Percentiles rank a stretch among this genome's conserved stretches.
Evolutionary conservation across 2,888 invertebrate species (phyloP).

Genomic region (Troides helena): DNA sequence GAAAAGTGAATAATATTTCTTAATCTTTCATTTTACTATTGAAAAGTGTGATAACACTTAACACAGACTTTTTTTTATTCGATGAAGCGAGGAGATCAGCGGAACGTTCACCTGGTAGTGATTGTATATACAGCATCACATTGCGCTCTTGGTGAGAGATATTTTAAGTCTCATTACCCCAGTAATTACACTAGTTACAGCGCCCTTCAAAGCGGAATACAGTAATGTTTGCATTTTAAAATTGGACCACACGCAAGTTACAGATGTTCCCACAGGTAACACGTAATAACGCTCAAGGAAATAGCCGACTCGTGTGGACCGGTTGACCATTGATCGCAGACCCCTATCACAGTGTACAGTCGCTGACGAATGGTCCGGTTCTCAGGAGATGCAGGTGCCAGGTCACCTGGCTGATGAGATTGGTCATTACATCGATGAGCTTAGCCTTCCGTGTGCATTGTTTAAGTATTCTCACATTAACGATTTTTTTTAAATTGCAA

Average conservation of each 20-base stretch:
- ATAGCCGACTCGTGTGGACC: conserved; percentile 52
- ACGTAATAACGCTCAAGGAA: conserved; percentile 58
- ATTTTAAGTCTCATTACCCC: no score
- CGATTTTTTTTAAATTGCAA: conserved; percentile 21
- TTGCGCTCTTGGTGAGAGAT: no score
- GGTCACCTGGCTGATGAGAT: conserved; percentile 38
- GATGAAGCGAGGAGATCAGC: no score
- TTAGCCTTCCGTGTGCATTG: conserved; percentile 69
- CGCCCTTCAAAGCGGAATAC: no score
- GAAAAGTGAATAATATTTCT: no score
- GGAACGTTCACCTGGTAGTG: no score
- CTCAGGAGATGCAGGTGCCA: conserved; percentile 33
- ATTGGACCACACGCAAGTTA: conserved; percentile 47
- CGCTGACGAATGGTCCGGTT: no score
- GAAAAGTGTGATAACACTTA: no score
- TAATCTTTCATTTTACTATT: no score
- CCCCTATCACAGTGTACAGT: conserved; percentile 27
- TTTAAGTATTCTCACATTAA: conserved; percentile 66
- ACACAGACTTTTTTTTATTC: no score
- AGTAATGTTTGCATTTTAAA: conserved; percentile 20
- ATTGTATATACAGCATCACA: no score
- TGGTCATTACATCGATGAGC: conserved; percentile 68
- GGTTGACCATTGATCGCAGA: conserved; percentile 39
- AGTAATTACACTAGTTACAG: no score
- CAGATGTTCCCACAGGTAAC: conserved; percentile 60